phyloP scores from a whole-genome alignment of 2,113 vertebrate species.

The Hiodon tergisus region DNA sequence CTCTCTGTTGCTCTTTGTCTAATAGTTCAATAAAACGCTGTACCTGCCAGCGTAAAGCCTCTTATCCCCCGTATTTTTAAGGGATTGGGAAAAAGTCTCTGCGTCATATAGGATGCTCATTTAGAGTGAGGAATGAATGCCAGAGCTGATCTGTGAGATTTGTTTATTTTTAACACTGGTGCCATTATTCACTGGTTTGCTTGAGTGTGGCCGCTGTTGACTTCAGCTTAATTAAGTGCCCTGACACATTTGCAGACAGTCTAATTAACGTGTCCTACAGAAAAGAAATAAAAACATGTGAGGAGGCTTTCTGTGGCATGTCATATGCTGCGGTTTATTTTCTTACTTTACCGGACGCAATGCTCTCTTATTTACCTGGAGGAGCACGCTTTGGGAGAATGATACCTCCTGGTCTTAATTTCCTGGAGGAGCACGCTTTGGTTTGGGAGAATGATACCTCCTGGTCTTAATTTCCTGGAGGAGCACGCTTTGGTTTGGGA shows the following conservation, averaged over 20 bases:
- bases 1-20: neutral
- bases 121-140: neutral
- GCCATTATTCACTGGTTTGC: neutral
- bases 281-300: neutral
- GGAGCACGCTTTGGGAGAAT: no score
- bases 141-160: neutral
- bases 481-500: no score
- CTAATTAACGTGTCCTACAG: neutral
- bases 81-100: conserved; percentile 2
- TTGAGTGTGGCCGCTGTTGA: neutral
- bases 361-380: no score
- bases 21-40: conserved; percentile 4
- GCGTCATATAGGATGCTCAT: neutral
- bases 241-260: conserved; percentile 12
- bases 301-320: neutral
- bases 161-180: neutral
- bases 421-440: no score
- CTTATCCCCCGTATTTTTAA: neutral
- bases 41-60: neutral
- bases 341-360: neutral
- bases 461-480: no score
- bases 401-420: no score
- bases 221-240: neutral
- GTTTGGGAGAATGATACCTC: no score
- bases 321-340: neutral